Conservation (phyloP, 1,140 invertebrate species). For the Neoseiulus cucumeris region DNA sequence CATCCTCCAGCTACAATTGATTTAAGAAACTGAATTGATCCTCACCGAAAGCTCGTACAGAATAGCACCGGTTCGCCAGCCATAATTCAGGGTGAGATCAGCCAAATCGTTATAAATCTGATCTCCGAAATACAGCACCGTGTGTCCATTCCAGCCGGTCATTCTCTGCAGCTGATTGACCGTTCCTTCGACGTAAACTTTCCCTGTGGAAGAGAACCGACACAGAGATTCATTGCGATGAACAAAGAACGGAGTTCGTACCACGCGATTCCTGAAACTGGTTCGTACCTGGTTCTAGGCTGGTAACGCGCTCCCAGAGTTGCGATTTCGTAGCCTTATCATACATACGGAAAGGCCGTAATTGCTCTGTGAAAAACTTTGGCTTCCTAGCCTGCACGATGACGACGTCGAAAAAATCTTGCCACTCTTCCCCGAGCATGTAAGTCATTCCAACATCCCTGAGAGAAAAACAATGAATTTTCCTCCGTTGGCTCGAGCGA, state of each 20-base stretch:
- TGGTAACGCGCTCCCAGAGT: slow-evolving; percentile 72
- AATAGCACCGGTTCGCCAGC: slow-evolving; percentile 94
- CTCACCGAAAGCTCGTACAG: slow-evolving; percentile 60
- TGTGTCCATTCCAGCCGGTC: slow-evolving; percentile 74
- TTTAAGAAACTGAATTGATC: background rate
- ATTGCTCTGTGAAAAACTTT: slow-evolving; percentile 78
- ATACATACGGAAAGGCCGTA: slow-evolving; percentile 68
- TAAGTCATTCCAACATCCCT: slow-evolving; percentile 79
- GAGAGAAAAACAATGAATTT: slow-evolving; percentile 23
- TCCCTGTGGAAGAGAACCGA: slow-evolving; percentile 3
- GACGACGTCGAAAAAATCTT: slow-evolving; percentile 74
- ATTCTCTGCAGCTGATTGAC: slow-evolving; percentile 70
- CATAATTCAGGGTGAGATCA: slow-evolving; percentile 82
- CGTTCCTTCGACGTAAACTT: slow-evolving; percentile 47
- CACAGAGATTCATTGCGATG: background rate
- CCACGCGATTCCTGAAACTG: too few species aligned
- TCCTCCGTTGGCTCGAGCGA: background rate
- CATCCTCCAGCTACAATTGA: background rate
- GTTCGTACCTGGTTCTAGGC: slow-evolving; percentile 63
- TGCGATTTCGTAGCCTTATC: slow-evolving; percentile 55
- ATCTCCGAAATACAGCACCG: slow-evolving; percentile 90
- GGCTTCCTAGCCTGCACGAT: slow-evolving; percentile 89
- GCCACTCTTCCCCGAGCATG: slow-evolving; percentile 71
- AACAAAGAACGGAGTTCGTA: too few species aligned
- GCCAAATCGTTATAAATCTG: slow-evolving; percentile 93